Conservation (phyloP, 2,888 invertebrate species). For the Noctua janthe region DNA sequence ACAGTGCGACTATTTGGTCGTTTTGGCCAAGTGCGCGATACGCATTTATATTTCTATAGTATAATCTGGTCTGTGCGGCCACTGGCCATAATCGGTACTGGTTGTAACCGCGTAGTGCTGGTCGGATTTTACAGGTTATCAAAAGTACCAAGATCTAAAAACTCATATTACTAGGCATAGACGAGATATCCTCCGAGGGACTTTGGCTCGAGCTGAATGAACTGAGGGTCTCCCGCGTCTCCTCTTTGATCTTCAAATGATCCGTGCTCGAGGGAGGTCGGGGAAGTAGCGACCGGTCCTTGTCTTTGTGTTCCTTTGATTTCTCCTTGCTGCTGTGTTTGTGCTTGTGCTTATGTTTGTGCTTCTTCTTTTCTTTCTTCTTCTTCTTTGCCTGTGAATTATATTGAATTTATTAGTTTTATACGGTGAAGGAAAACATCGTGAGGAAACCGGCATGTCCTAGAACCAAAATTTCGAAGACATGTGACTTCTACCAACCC, state of each 20-base stretch:
- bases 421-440: no score
- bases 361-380: constrained; percentile 94
- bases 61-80: background rate
- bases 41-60: background rate
- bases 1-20: background rate
- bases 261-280: constrained; percentile 85
- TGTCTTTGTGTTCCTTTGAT: constrained; percentile 88
- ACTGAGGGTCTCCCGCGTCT: constrained; percentile 94
- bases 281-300: constrained; percentile 72
- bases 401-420: background rate
- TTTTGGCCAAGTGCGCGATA: background rate
- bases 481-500: no score
- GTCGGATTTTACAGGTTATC: background rate
- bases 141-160: constrained; percentile 69
- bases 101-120: background rate
- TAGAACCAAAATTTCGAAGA: no score
- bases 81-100: background rate
- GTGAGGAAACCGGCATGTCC: no score
- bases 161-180: constrained; percentile 86
- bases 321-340: constrained; percentile 92
- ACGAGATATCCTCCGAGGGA: constrained; percentile 90
- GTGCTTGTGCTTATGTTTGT: constrained; percentile 98
- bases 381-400: constrained; percentile 91
- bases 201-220: constrained; percentile 94
- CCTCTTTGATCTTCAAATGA: constrained; percentile 92